Base-by-base conservation (phyloP, 2,888 invertebrate species). In the Tortrix viridana region DNA sequence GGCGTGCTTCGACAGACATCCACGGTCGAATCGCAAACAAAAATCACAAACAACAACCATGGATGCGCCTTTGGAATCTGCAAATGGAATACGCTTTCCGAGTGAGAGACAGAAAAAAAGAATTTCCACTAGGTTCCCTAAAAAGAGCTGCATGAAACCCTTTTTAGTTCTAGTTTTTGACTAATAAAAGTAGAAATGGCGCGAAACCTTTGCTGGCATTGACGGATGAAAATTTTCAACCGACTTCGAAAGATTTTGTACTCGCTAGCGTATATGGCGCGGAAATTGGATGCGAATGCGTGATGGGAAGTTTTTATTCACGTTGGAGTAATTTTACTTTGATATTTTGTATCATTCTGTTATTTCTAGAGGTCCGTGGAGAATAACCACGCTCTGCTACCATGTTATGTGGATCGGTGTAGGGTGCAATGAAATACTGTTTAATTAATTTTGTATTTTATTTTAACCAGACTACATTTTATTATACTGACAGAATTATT, bases 61-160 rank as follows among this genome's bases (percentile, higher is more conserved):
- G 71, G 67, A 76, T 72, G 70, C 74, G 70, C 69, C 69, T 74
- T 71, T 69, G 60, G 67, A 68, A 68, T 68, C 59, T 68, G 67
- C 69, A 74, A 69, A 67, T 67, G 68, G 69, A 75, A 75, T 74
- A 72, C 65, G 65, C 59, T 47, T 60, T 22, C 14, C 37, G 46
- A 37, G 49, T 14, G 22, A 26, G 37, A 7, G 41, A 18, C 55
- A 49, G 32, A 49, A 32, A 54, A 53, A 48, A 46, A 37, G 1
- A 12, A 52, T 52, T 52, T 53, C 38, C 20, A 38, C 38, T 53
- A 41, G 52, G n/a, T 14, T 2, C 18, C 16, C 53, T 53, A 47
- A 47, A 46, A 53, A 53, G 46, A 32, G 12, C 32, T 60, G 53
- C 53, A 48, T 32, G n/a, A 47, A 38, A 50, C 50, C 49, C 50